These are phyloP conservation scores for Platanista minor DNA, from an alignment of 2,113 vertebrate species.

Conservation along the genomic window DNA sequence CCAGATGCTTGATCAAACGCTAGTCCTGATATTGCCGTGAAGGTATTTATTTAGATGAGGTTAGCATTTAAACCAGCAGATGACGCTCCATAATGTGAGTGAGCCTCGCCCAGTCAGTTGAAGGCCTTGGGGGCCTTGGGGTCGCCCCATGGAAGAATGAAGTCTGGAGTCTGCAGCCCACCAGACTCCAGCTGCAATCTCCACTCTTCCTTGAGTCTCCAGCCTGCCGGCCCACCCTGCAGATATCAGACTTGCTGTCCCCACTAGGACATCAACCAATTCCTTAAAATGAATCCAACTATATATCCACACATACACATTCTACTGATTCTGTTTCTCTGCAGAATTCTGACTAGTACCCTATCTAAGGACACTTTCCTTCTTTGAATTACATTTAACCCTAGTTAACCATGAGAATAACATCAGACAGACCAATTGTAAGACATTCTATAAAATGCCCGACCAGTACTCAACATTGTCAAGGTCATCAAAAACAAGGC, in stretches of 20 bases:
- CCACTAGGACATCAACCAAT: background rate
- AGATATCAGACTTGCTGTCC: background rate
- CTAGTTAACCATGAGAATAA: background rate
- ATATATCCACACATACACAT: background rate
- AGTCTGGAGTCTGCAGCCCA: background rate
- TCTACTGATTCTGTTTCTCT: background rate
- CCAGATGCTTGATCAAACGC: background rate
- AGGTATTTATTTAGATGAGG: background rate
- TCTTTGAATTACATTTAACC: background rate
- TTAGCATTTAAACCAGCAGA: background rate
- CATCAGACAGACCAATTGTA: background rate
- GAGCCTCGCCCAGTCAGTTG: background rate
- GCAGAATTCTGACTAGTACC: background rate
- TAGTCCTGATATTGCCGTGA: no score
- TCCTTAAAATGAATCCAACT: background rate
- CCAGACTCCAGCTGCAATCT: background rate
- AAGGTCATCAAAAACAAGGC: background rate
- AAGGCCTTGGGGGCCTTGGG: background rate
- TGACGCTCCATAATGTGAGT: accelerated
- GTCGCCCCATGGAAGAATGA: background rate
- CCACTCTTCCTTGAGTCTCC: no score
- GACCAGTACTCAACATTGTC: background rate
- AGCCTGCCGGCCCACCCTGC: no score
- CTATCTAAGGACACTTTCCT: background rate
- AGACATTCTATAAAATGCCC: background rate